Evolutionary conservation across 2,888 invertebrate species (phyloP).

Genomic region (Drosophila gaucha): DNA sequence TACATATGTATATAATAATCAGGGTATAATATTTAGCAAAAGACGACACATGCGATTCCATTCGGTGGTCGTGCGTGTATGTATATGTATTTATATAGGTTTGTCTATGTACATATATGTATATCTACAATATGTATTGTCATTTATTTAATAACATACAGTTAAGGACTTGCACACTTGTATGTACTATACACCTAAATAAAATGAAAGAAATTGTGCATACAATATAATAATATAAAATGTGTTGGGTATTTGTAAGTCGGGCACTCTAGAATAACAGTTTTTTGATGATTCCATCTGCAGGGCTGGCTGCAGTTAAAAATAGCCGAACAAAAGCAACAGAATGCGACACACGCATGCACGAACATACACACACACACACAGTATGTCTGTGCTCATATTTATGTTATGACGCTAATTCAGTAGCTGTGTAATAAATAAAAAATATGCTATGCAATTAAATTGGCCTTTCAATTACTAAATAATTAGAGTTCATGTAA

Average conservation of each 20-base stretch:
- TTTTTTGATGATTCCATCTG: constrained; percentile 3
- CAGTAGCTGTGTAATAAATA: constrained; percentile 6
- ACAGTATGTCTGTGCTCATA: not conserved
- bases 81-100: not conserved
- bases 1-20: not conserved
- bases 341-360: constrained; percentile 10
- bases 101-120: too few relatives aligned
- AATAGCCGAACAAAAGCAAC: constrained; percentile 36
- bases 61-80: too few relatives aligned
- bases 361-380: not conserved
- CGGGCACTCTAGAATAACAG: not conserved
- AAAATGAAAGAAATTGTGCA: too few relatives aligned
- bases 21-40: not conserved
- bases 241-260: not conserved
- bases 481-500: constrained; percentile 22
- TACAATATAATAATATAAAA: too few relatives aligned
- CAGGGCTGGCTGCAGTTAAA: constrained; percentile 29
- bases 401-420: constrained; percentile 1
- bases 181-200: too few relatives aligned
- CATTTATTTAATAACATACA: too few relatives aligned
- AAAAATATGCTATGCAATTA: constrained; percentile 24
- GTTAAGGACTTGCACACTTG: too few relatives aligned
- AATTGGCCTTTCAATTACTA: constrained; percentile 33
- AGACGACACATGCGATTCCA: too few relatives aligned
- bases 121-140: too few relatives aligned